phyloP scores from a whole-genome alignment of 2,888 invertebrate genomes.

The Andrena minutula region DNA sequence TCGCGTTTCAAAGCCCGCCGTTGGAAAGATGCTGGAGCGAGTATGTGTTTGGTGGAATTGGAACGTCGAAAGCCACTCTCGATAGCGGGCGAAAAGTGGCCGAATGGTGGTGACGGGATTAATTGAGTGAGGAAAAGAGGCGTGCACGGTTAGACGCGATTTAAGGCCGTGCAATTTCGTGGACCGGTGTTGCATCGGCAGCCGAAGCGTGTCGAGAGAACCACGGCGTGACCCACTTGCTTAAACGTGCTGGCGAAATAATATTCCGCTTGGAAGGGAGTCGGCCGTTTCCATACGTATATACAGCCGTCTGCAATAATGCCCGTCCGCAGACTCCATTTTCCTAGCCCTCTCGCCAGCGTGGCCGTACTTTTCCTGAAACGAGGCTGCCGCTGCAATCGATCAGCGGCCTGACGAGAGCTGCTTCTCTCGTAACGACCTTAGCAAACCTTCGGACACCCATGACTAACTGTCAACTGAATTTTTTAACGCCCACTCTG shows the following conservation, averaged over 20 bases:
- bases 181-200: conserved; percentile 53
- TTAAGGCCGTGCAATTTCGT: conserved; percentile 56
- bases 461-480: conserved; percentile 23
- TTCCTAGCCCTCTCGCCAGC: conserved; percentile 20
- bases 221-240: conserved; percentile 70
- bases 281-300: conserved; percentile 55
- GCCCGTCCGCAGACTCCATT: conserved; percentile 54
- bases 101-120: conserved; percentile 5
- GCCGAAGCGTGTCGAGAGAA: conserved; percentile 60
- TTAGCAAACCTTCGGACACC: conserved; percentile 21
- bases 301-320: conserved; percentile 55
- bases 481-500: conserved; percentile 17
- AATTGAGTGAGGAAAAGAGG: neutral
- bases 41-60: neutral
- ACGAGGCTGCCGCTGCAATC: conserved; percentile 52
- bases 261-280: conserved; percentile 67
- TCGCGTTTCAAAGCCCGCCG: neutral
- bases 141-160: conserved; percentile 18
- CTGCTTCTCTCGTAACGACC: conserved; percentile 34
- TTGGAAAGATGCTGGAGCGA: neutral
- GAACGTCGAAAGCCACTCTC: neutral
- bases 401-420: conserved; percentile 37
- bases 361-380: conserved; percentile 30
- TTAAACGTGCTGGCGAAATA: conserved; percentile 71
- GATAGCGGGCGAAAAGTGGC: conserved; percentile 3